Evolutionary conservation across 2,113 vertebrate species (phyloP), one percentile per base, ranked within the genome.

Genomic region (Urocynchramus pylzowi): DNA sequence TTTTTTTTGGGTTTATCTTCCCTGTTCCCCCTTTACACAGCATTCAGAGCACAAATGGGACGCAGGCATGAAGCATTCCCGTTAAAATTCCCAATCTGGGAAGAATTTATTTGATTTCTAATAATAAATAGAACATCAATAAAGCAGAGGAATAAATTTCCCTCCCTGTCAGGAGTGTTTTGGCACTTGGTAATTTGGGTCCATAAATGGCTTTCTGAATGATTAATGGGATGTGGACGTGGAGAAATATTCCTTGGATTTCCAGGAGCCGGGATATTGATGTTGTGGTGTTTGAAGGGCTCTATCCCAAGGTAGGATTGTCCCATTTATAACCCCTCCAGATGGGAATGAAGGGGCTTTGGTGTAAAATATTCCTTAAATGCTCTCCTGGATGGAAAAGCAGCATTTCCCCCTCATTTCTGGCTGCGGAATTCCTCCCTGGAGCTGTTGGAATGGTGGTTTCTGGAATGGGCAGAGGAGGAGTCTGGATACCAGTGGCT

Each of bases 181-280:
- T 95, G 84, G 74, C 81, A 92, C 90, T 94, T 92, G 91, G 91
- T 95, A 90, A 94, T 95, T 96, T 95, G 90, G 90, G 93, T 94
- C 87, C 84, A 96, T 94, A 94, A 93, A 95, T 86, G 84, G 86
- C 80, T 95, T 95, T 92, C 87, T 84, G 87, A 93, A 73, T 93
- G 95, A 96, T 97, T 94, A 84, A 96, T 87, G 94, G 44, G 76
- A 83, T 87, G 75, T 85, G 76, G 88, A 93, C 80, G 50, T 85
- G 63, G 80, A 93, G 95, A 95, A 96, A 93, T 91, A 92, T 95
- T 89, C 91, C 61, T 78, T 93, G 76, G 95, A 91, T 87, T 89
- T 92, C 54, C 75, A 84, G 81, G 57, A 81, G n/a, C 61, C 10
- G 16, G 93, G 77, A 96, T 94, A 95, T 93, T 92, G 93, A 95